Percentiles rank a stretch among this genome's conserved stretches.
Conservation (phyloP, 2,797 vertebrate species). For the Novumbra hubbsi region DNA sequence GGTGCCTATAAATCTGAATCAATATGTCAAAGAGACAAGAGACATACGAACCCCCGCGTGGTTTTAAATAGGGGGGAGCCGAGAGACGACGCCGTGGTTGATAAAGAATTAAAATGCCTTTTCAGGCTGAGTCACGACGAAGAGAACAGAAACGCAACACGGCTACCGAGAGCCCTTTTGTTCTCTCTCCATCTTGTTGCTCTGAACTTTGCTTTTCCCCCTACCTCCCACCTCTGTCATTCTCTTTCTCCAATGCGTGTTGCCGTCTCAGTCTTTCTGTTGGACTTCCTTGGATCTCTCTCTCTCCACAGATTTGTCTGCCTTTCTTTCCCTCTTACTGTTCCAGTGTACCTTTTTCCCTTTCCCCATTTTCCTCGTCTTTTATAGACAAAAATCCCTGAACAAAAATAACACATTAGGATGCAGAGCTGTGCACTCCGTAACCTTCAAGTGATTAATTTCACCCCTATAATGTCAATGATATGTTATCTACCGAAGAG, state of each 20-base stretch:
- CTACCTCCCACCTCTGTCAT: not conserved
- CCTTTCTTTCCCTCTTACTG: not conserved
- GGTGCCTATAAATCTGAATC: not conserved
- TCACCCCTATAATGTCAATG: not conserved
- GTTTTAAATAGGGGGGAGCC: not conserved
- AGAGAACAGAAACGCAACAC: not conserved
- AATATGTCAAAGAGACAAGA: too few relatives aligned
- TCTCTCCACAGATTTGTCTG: not conserved
- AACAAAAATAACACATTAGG: not conserved
- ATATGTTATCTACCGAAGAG: not conserved
- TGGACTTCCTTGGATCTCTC: not conserved
- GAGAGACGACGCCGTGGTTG: not conserved
- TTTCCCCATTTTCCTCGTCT: not conserved
- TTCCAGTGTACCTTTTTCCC: not conserved
- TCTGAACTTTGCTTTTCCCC: too few relatives aligned
- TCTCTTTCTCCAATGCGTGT: not conserved
- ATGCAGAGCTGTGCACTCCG: not conserved
- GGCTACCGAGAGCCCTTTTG: not conserved
- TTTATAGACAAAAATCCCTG: too few relatives aligned
- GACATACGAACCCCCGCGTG: not conserved
- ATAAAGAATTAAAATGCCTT: not conserved
- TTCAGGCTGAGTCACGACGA: constrained; percentile 7
- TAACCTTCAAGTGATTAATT: not conserved
- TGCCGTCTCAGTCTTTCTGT: too few relatives aligned
- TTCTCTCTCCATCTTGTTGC: not conserved